Evolutionary conservation across 2,797 vertebrate species (phyloP).

Genomic region (Staurois parvus): DNA sequence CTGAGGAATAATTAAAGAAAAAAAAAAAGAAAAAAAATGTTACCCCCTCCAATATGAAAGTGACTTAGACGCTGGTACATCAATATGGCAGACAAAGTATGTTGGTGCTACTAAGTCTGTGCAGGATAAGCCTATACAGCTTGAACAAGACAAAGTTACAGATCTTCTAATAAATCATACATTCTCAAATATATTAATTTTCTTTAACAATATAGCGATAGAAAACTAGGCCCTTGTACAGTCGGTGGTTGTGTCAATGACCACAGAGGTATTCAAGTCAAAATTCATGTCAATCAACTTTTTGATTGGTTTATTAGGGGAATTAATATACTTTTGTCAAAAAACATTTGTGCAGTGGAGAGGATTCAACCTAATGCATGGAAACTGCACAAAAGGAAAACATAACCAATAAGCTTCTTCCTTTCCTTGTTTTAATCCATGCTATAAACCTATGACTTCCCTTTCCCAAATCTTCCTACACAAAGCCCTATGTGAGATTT

Average conservation of each 20-base stretch:
- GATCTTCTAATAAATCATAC: not conserved
- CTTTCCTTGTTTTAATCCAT: not conserved
- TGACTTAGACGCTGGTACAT: constrained; percentile 7
- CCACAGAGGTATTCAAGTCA: not conserved
- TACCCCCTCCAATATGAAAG: not conserved
- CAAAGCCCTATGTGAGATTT: not conserved
- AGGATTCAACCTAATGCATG: too few relatives aligned
- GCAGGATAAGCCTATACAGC: not conserved
- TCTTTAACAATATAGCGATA: not conserved
- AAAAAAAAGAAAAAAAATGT: not conserved
- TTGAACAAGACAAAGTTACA: not conserved
- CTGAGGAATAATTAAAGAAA: not conserved
- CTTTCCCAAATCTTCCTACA: not conserved
- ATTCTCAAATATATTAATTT: constrained; percentile 6
- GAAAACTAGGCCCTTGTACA: constrained; percentile 42
- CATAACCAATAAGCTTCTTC: not conserved
- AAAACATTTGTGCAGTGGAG: too few relatives aligned
- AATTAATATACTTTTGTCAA: not conserved
- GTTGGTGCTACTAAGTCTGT: constrained; percentile 21
- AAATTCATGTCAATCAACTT: not conserved
- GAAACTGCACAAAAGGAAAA: not conserved
- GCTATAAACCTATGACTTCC: not conserved
- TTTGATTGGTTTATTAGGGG: not conserved
- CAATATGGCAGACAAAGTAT: constrained; percentile 9
- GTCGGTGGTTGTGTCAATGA: not conserved